A percentile compares a stretch with the other conserved stretches of the same genome.
Evolutionary conservation across 2,113 vertebrate species (phyloP).

Genomic region (Ammospiza caudacuta): DNA sequence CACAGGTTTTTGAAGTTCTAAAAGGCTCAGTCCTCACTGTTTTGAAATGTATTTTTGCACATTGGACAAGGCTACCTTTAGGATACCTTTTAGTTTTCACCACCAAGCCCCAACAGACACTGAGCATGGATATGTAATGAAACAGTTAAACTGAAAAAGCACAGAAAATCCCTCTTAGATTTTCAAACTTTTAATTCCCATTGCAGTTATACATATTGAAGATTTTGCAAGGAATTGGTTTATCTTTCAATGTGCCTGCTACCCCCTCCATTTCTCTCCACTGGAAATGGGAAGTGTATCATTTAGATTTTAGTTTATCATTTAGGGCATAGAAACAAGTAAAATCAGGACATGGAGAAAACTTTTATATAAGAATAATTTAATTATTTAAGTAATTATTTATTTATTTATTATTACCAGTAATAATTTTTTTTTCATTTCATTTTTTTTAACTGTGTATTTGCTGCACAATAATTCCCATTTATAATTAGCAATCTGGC

Average conservation of each 20-base stretch:
- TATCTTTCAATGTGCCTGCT: not conserved
- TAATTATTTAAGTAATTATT: not conserved
- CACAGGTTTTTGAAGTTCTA: not conserved
- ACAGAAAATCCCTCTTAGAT: not conserved
- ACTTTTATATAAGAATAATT: not conserved
- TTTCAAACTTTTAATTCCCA: not conserved
- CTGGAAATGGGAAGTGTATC: not conserved
- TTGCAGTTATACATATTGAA: not conserved
- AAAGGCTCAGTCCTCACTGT: not conserved
- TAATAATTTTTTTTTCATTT: not conserved
- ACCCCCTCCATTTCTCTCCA: not conserved
- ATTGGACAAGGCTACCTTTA: not conserved
- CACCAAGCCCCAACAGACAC: not conserved
- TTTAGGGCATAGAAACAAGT: not conserved
- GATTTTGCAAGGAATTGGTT: not conserved
- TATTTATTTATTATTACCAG: not conserved
- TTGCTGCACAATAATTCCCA: not conserved
- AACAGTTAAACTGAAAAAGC: not conserved
- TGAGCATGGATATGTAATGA: not conserved
- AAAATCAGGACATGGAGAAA: not conserved
- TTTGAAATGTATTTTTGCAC: not conserved
- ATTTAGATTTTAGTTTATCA: not conserved
- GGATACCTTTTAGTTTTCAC: not conserved
- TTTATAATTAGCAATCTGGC: not conserved
- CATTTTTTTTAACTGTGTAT: not conserved